These are phyloP conservation scores for Myripristis murdjan DNA, from an alignment of 2,797 vertebrate species.

Conservation along the genomic window DNA sequence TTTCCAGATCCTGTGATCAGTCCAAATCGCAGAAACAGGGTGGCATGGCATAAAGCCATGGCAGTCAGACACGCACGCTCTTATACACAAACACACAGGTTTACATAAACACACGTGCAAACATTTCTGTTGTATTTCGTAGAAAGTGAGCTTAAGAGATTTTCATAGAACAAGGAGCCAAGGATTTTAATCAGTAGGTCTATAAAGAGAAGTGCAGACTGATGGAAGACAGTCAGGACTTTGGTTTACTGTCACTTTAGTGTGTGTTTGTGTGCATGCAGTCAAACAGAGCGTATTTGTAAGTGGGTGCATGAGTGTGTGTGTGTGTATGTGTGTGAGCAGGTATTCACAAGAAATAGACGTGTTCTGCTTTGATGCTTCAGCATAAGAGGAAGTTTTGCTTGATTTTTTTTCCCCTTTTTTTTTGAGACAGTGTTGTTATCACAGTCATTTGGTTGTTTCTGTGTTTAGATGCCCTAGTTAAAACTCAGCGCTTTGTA, in stretches of 20 bases:
- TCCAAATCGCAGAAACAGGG: no score
- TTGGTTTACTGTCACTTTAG: conserved; percentile 6
- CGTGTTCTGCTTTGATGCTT: conserved; percentile 54
- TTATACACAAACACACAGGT: background rate
- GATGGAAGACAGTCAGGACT: conserved; percentile 34
- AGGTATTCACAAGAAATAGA: conserved; percentile 5
- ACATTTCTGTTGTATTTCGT: conserved; percentile 12
- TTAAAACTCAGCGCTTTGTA: conserved; percentile 69
- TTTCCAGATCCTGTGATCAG: no score
- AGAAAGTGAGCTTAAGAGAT: background rate
- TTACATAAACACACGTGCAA: background rate
- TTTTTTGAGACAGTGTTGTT: conserved; percentile 38
- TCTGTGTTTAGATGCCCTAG: conserved; percentile 63
- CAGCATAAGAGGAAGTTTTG: conserved; percentile 51
- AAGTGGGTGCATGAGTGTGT: no score
- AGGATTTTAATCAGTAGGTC: conserved; percentile 41
- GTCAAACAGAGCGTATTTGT: no score
- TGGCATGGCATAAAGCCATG: no score
- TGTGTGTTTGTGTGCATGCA: conserved; percentile 6
- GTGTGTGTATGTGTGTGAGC: background rate
- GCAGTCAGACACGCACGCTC: background rate
- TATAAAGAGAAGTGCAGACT: conserved; percentile 16
- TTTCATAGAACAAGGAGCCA: conserved; percentile 3
- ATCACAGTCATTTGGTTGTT: conserved; percentile 64
- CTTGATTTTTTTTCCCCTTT: no score